Conservation (phyloP, 2,888 invertebrate genomes). For the Callyntrura sp. region DNA sequence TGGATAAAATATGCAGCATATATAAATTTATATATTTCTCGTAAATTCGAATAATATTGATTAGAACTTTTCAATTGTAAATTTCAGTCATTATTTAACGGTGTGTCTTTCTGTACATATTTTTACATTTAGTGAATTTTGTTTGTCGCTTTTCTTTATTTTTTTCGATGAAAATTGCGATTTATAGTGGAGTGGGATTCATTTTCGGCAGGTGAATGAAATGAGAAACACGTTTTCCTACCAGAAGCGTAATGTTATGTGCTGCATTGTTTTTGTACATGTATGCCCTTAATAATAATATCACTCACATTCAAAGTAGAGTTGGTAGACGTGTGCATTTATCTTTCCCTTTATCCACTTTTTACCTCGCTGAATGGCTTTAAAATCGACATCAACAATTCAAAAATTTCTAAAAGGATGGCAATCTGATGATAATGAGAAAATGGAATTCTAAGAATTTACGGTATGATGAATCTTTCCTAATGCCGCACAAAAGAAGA, state of each 20-base stretch:
- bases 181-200: not conserved
- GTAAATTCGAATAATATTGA: not conserved
- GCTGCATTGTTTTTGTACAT: not conserved
- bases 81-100: too few relatives aligned
- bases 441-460: not conserved
- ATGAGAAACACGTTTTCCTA: not conserved
- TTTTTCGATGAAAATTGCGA: not conserved
- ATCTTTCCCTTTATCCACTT: not conserved
- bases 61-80: not conserved
- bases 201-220: not conserved
- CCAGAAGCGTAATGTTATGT: not conserved
- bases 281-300: not conserved
- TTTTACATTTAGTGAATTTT: not conserved
- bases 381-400: not conserved
- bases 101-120: too few relatives aligned
- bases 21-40: not conserved
- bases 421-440: not conserved
- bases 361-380: not conserved
- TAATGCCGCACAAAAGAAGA: too few relatives aligned
- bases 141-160: not conserved
- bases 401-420: not conserved
- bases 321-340: not conserved
- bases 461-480: too few relatives aligned
- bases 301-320: not conserved
- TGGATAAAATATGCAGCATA: not conserved